A percentile compares a stretch with the other conserved stretches of the same genome.
phyloP scores from a whole-genome alignment of 2,797 vertebrate species.

The Falco cherrug region DNA sequence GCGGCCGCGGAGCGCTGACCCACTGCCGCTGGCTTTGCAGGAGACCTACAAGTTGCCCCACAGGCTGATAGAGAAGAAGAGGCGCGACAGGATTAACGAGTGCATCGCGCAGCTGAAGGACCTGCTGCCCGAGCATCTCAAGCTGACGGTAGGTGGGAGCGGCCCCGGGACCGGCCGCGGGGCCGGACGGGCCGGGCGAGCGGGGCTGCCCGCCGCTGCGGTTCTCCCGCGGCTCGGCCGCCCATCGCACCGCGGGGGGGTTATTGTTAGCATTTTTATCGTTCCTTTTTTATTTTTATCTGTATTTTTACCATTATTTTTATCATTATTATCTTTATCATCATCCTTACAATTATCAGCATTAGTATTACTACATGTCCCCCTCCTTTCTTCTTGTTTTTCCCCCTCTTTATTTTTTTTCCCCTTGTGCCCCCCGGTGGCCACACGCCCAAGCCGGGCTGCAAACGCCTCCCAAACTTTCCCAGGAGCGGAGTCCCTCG shows the following conservation, averaged over 20 bases:
- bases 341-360: too few species aligned
- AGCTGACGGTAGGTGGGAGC: conserved; percentile 86
- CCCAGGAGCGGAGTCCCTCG: neutral
- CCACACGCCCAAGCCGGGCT: neutral
- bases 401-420: too few species aligned
- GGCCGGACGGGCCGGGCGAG: neutral
- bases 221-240: neutral
- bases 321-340: too few species aligned
- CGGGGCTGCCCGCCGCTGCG: neutral
- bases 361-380: too few species aligned
- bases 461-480: neutral
- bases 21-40: conserved; percentile 70
- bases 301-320: too few species aligned
- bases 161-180: neutral
- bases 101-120: conserved; percentile 98
- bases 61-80: conserved; percentile 96
- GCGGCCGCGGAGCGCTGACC: neutral
- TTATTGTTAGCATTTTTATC: too few species aligned
- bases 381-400: too few species aligned
- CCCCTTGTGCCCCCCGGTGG: neutral
- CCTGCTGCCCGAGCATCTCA: conserved; percentile 95
- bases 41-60: conserved; percentile 98
- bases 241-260: neutral
- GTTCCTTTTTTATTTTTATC: too few species aligned
- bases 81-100: conserved; percentile 96